Conservation (phyloP, 2,113 vertebrate species). For the Antigone vipio region DNA sequence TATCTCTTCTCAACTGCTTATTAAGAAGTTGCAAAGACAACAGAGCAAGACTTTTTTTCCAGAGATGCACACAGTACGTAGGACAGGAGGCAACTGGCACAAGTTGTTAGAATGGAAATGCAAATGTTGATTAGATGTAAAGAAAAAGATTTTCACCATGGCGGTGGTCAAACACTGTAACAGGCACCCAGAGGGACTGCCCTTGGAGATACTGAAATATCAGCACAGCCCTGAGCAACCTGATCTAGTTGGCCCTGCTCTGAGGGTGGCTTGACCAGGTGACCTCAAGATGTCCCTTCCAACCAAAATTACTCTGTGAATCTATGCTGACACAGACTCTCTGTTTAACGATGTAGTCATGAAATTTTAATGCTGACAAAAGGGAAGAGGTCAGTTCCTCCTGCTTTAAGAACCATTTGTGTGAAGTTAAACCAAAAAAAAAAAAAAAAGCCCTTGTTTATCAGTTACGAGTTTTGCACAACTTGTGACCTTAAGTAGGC, state of each 20-base stretch:
- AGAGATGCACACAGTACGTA: background rate
- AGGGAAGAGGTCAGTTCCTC: slow-evolving; percentile 4
- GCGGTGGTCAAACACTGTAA: background rate
- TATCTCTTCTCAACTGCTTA: background rate
- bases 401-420: background rate
- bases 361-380: slow-evolving; percentile 27
- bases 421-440: background rate
- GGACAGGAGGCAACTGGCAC: background rate
- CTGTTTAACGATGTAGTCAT: background rate
- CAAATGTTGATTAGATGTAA: background rate
- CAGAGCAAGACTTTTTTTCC: background rate
- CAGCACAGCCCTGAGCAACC: background rate
- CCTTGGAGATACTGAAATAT: background rate
- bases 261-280: slow-evolving; percentile 15
- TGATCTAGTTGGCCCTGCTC: background rate
- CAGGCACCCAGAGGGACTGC: background rate
- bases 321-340: background rate
- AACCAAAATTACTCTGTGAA: background rate
- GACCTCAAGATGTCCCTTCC: slow-evolving; percentile 33
- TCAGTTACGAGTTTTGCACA: background rate
- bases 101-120: background rate
- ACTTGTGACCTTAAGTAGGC: background rate
- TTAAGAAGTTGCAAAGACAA: background rate
- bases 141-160: background rate
- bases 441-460: background rate